Base-by-base conservation (phyloP, 2,797 vertebrate genomes). In the Notoglanidium macrostoma region DNA sequence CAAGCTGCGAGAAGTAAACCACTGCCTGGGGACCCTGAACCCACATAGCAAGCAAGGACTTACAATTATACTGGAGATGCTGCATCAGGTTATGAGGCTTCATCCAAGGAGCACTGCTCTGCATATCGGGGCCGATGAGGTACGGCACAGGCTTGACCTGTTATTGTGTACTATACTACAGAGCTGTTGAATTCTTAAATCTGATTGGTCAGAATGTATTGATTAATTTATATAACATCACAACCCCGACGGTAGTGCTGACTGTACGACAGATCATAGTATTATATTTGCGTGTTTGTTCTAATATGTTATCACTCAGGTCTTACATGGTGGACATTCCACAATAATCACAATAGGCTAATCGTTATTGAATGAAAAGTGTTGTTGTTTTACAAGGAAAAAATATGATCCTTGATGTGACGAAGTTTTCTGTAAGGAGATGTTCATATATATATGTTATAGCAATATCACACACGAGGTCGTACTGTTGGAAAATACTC, bases 1-100 rank as follows among this genome's bases (percentile, higher is more conserved):
- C 40, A 94, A 94, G 51, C 95, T 99, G 67, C 95, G 98, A 54
- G 98, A 99, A 94, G 92, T 97, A 90, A 87, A 92, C 0, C 85
- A 80, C 14, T 98, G 97, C 82, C 96, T 98, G 67, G 98, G 98
- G 1, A 97, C 97, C 12, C 92, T 99, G 91, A 99, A 97, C 87
- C 98, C 98, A 0, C 97, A 98, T 49, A 94, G 91, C 88, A 94
- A 96, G 0, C 95, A 96, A 81, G 96, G 96, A 0, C 89, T 94
- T 88, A 92, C 83, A 0, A 91, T 99, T 90, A 94, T 99, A 89
- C 91, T 93, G 79, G 94, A 96, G 92, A 99, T 99, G 97, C 88
- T 99, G 23, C 94, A 94, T 87, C 98, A 99, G 92, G 95, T 99
- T 70, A 94, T 99, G 94, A 93, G 94, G 49, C 93, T 97, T 72